These are phyloP conservation scores for Furnarius figulus DNA, from an alignment of 2,113 vertebrate species.

Conservation along the genomic window DNA sequence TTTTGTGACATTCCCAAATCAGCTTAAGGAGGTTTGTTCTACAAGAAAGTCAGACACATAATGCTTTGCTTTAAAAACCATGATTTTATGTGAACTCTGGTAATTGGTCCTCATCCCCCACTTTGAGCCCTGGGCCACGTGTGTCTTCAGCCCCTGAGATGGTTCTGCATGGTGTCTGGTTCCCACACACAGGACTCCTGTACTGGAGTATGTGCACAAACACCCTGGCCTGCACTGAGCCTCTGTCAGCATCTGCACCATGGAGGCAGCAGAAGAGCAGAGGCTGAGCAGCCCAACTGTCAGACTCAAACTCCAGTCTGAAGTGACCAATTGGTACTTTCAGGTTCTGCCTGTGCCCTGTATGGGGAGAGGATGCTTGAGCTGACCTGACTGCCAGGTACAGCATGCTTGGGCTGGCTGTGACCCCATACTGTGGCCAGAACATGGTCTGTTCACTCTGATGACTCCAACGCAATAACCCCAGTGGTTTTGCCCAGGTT, in stretches of 20 bases:
- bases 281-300: not conserved
- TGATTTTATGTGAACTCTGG: not conserved
- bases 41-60: not conserved
- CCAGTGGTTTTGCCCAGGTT: not conserved
- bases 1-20: not conserved
- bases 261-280: not conserved
- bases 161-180: not conserved
- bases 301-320: not conserved
- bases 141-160: not conserved
- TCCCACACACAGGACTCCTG: not conserved
- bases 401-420: not conserved
- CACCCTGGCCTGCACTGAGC: not conserved
- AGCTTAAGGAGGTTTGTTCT: not conserved
- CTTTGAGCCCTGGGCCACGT: not conserved
- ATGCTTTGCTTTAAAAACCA: not conserved
- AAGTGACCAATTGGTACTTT: not conserved
- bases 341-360: fast-evolving
- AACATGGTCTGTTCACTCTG: not conserved
- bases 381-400: not conserved
- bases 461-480: not conserved
- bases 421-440: fast-evolving
- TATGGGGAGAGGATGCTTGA: not conserved
- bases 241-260: not conserved
- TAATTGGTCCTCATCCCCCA: not conserved
- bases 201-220: not conserved